Conservation (phyloP, 2,113 vertebrate genomes). For the Crotalus horridus region DNA sequence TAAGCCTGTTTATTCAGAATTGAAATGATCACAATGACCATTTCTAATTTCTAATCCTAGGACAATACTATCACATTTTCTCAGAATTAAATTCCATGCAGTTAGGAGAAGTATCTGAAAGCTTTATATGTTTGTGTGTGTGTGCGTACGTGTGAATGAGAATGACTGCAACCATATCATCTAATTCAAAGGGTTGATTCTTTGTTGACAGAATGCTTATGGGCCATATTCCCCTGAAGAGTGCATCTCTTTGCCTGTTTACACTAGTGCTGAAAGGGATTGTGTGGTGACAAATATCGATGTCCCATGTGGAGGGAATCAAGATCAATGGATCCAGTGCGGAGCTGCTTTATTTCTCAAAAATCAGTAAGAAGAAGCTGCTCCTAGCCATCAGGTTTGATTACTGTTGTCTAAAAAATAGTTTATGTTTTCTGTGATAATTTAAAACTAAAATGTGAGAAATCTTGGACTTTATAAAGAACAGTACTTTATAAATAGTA, state of each 20-base stretch:
- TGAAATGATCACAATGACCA: not conserved
- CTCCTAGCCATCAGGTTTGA: not conserved
- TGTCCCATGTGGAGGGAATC: slow-evolving; percentile 83
- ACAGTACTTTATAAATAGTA: not conserved
- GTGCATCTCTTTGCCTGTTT: slow-evolving; percentile 88
- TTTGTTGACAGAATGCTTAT: slow-evolving; percentile 69
- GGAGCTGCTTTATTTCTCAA: slow-evolving; percentile 93
- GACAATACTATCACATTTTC: not conserved
- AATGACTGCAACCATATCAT: not conserved
- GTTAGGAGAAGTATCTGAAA: not conserved
- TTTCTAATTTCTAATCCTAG: not conserved
- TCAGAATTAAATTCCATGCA: not conserved
- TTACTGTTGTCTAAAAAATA: not conserved
- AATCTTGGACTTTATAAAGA: slow-evolving; percentile 10
- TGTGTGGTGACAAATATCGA: slow-evolving; percentile 86
- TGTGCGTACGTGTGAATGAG: not conserved
- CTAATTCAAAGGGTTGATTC: slow-evolving; percentile 10
- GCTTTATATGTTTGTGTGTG: not conserved
- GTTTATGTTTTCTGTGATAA: not conserved
- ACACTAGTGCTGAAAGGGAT: slow-evolving; percentile 83
- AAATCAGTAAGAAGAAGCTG: slow-evolving; percentile 71
- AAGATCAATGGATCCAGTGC: slow-evolving; percentile 90
- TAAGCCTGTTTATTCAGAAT: not conserved
- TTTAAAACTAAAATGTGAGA: slow-evolving; percentile 26
- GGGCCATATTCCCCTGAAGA: slow-evolving; percentile 80